Percentiles rank a stretch among this genome's conserved stretches.
phyloP scores from a whole-genome alignment of 2,888 invertebrate species.

The Cantharis rufa region DNA sequence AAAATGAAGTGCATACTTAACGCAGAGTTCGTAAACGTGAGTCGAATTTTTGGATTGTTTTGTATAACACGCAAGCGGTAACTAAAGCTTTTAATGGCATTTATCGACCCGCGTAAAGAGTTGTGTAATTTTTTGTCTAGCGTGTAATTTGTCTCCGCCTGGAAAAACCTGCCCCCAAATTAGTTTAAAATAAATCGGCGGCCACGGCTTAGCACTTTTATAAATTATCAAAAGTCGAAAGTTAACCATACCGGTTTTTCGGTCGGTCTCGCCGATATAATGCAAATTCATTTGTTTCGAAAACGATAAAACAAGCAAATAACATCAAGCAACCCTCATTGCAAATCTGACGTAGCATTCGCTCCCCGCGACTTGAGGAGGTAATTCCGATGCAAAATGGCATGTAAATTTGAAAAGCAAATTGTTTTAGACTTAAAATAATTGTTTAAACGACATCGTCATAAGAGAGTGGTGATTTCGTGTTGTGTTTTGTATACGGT shows the following conservation, averaged over 20 bases:
- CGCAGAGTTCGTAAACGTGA: not conserved
- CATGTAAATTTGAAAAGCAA: not conserved
- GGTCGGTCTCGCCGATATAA: too few relatives aligned
- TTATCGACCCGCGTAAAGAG: not conserved
- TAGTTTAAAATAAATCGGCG: not conserved
- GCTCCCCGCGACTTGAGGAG: not conserved
- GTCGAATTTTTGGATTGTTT: not conserved
- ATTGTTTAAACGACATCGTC: not conserved
- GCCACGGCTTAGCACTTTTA: too few relatives aligned
- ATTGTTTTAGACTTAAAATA: not conserved
- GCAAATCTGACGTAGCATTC: not conserved
- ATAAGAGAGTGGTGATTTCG: conserved; percentile 2
- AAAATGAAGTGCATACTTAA: not conserved
- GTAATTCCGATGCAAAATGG: not conserved
- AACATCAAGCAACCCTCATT: not conserved
- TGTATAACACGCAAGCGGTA: not conserved
- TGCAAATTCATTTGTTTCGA: not conserved
- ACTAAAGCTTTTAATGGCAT: not conserved
- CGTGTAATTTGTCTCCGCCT: not conserved
- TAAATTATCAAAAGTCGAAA: too few relatives aligned
- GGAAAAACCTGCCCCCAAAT: not conserved
- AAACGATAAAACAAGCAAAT: not conserved
- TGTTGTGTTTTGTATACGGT: conserved; percentile 18
- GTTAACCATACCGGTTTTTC: too few relatives aligned
- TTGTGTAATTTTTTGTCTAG: not conserved